Evolutionary conservation across 2,888 invertebrate species (phyloP).

Genomic region (Shargacucullia verbasci): DNA sequence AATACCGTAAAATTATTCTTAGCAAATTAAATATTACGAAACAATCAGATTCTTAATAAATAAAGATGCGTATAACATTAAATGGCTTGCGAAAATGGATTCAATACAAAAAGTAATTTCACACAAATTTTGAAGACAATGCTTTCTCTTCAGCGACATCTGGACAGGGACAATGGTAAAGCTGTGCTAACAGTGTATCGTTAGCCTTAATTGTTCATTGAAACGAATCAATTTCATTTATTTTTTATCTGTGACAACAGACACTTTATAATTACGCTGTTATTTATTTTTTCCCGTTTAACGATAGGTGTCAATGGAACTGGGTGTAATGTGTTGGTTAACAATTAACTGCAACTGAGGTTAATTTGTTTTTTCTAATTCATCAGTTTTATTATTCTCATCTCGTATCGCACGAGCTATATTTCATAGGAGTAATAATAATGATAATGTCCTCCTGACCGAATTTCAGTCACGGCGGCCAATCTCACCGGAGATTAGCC

Average conservation of each 20-base stretch:
- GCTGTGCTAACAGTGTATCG: neutral
- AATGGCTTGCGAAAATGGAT: conserved; percentile 35
- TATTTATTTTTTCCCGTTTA: neutral
- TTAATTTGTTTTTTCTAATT: too few species aligned
- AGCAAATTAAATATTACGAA: conserved; percentile 39
- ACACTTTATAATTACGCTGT: neutral
- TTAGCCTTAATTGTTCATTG: conserved; percentile 4
- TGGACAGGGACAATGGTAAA: neutral
- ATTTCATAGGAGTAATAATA: too few species aligned
- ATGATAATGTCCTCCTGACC: too few species aligned
- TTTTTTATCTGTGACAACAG: conserved; percentile 7
- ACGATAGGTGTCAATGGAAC: too few species aligned
- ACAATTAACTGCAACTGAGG: too few species aligned
- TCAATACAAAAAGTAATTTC: conserved; percentile 3
- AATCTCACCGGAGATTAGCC: too few species aligned
- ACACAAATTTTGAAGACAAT: conserved; percentile 10
- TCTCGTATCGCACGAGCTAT: too few species aligned
- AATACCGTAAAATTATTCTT: conserved; percentile 43
- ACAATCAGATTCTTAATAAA: conserved; percentile 25
- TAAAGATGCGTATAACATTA: conserved; percentile 27
- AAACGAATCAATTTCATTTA: conserved; percentile 10
- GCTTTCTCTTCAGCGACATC: conserved; percentile 14
- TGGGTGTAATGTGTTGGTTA: too few species aligned
- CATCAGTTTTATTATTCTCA: too few species aligned
- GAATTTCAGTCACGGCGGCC: too few species aligned